phyloP scores from a whole-genome alignment of 1,140 invertebrate genomes.

The Monochamus saltuarius region DNA sequence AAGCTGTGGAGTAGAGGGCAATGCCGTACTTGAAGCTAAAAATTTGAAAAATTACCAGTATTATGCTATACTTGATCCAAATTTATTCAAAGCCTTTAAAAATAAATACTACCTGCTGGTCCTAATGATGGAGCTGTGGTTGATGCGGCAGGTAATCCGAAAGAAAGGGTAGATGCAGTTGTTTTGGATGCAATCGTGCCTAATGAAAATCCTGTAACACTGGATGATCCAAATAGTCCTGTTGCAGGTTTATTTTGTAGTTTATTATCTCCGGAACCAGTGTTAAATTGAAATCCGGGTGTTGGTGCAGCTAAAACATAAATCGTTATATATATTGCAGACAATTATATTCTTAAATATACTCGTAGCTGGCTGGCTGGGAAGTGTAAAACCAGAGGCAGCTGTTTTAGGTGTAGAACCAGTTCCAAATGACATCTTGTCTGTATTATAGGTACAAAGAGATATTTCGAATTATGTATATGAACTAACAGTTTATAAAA shows the following conservation, averaged over 20 bases:
- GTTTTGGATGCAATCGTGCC: not conserved
- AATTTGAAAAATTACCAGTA: too few relatives aligned
- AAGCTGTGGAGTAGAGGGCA: not conserved
- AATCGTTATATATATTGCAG: too few relatives aligned
- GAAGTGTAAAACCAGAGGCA: conserved; percentile 27
- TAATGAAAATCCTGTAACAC: conserved; percentile 7
- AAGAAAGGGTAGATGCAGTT: conserved; percentile 5
- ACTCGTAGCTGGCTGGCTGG: conserved; percentile 26
- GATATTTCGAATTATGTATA: too few relatives aligned
- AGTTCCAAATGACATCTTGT: conserved; percentile 16
- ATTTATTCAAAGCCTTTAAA: too few relatives aligned
- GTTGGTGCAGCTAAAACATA: conserved; percentile 18
- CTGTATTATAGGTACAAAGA: too few relatives aligned
- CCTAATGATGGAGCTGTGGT: conserved; percentile 45
- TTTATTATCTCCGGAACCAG: conserved; percentile 32
- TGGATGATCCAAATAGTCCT: conserved; percentile 1
- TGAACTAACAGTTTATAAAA: too few relatives aligned
- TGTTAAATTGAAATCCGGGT: conserved; percentile 21
- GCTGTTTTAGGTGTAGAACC: conserved; percentile 19
- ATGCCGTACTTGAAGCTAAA: too few relatives aligned
- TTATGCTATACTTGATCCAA: too few relatives aligned
- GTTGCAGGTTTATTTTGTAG: conserved; percentile 13
- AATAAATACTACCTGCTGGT: conserved; percentile 35
- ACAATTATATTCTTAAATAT: conserved; percentile 10
- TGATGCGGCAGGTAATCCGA: conserved; percentile 23